Evolutionary conservation across 2,113 vertebrate genomes (phyloP).

Genomic region (Sardina pilchardus): DNA sequence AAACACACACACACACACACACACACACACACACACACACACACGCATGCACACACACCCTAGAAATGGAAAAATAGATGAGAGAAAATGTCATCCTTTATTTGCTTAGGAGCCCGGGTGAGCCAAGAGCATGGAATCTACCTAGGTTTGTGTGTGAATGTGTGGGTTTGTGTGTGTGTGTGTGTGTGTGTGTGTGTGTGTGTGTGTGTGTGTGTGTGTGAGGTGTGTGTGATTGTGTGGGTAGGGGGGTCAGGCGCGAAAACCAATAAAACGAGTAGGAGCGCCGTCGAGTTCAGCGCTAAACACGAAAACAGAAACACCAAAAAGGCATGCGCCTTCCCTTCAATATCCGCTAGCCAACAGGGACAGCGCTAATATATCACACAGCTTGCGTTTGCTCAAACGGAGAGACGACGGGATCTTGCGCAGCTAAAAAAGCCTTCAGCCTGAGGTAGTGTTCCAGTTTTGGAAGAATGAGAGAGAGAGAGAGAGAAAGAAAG

Average conservation of each 20-base stretch:
- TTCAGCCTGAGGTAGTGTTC: neutral
- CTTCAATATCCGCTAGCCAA: neutral
- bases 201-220: neutral
- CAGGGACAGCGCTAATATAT: neutral
- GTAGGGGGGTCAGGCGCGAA: neutral
- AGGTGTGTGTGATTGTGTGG: constrained; percentile 7
- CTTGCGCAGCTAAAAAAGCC: neutral
- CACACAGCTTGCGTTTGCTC: neutral
- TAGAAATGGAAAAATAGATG: neutral
- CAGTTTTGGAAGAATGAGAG: neutral
- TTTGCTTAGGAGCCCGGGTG: neutral
- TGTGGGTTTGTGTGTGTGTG: neutral
- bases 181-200: neutral
- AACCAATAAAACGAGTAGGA: neutral
- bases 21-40: too few relatives aligned
- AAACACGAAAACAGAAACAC: neutral
- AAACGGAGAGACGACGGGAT: neutral
- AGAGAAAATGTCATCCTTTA: neutral
- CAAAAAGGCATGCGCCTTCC: neutral
- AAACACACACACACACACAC: neutral
- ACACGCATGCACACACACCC: neutral
- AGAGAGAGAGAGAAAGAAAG: neutral
- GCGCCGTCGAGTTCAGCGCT: neutral
- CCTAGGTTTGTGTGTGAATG: neutral
- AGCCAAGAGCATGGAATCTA: neutral